These are phyloP conservation scores for Rhabdophis nuchalis DNA, from an alignment of 2,797 vertebrate genomes.

Conservation along the genomic window DNA sequence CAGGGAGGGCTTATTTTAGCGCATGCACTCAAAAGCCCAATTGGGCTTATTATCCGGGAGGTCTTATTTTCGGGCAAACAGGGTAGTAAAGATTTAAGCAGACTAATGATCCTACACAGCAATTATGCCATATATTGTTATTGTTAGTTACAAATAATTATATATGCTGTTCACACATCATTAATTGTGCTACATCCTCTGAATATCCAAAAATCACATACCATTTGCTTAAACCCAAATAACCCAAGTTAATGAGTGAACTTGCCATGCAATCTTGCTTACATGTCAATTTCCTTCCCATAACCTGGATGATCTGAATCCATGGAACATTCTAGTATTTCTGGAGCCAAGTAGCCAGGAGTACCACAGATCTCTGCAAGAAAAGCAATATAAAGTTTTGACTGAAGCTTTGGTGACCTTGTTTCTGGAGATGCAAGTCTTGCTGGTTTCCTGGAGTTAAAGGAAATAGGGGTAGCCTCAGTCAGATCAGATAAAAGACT, in stretches of 20 bases:
- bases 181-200: neutral
- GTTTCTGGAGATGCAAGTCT: neutral
- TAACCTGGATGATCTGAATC: slow-evolving; percentile 85
- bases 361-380: slow-evolving; percentile 91
- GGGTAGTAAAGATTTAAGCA: neutral
- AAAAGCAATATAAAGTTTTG: neutral
- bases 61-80: too few species aligned
- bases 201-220: neutral
- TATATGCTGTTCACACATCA: neutral
- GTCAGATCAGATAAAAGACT: neutral
- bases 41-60: too few species aligned
- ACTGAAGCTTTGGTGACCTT: neutral
- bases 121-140: neutral
- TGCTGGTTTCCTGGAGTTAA: too few species aligned
- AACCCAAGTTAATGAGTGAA: neutral
- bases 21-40: too few species aligned
- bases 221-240: neutral
- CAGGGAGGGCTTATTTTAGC: too few species aligned
- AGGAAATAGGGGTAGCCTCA: neutral
- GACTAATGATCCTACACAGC: neutral
- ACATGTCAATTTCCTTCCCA: slow-evolving; percentile 89
- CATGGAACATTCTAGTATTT: slow-evolving; percentile 97
- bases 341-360: slow-evolving; percentile 92
- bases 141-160: neutral
- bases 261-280: slow-evolving; percentile 60